Conservation (phyloP, 2,113 vertebrate species). For the Progne subis region DNA sequence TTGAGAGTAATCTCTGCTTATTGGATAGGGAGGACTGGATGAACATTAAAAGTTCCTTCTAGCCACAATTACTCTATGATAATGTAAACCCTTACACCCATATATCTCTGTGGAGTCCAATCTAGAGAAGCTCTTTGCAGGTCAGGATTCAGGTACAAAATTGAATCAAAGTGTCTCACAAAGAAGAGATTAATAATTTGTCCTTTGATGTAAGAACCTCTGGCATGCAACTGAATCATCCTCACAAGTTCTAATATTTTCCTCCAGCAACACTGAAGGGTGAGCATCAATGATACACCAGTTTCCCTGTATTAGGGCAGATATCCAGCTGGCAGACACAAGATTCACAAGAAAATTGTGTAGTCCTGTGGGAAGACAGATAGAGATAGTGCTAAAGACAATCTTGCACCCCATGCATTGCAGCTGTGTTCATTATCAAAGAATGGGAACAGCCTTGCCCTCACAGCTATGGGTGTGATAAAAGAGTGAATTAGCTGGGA, state of each 20-base stretch:
- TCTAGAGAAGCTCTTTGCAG: background rate
- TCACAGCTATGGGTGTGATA: too few relatives aligned
- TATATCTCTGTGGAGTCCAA: accelerated
- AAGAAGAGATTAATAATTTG: background rate
- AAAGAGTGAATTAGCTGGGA: too few relatives aligned
- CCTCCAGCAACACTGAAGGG: background rate
- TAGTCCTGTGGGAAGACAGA: background rate
- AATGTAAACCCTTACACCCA: background rate
- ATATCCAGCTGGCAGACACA: background rate
- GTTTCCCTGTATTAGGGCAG: background rate
- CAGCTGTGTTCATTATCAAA: too few relatives aligned
- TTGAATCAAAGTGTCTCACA: background rate
- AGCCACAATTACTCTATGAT: background rate
- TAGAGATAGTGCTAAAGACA: too few relatives aligned
- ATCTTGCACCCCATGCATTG: too few relatives aligned
- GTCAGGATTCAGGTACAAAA: background rate
- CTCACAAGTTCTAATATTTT: background rate
- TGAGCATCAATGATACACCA: background rate
- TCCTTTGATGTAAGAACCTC: background rate
- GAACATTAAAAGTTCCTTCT: background rate
- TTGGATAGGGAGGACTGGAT: background rate
- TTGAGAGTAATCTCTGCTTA: background rate
- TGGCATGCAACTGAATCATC: accelerated
- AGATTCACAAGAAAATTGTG: background rate
- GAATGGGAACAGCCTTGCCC: too few relatives aligned